These are phyloP conservation scores for Euura saliciscinereae DNA, from an alignment of 1,140 invertebrate species.

Conservation along the genomic window DNA sequence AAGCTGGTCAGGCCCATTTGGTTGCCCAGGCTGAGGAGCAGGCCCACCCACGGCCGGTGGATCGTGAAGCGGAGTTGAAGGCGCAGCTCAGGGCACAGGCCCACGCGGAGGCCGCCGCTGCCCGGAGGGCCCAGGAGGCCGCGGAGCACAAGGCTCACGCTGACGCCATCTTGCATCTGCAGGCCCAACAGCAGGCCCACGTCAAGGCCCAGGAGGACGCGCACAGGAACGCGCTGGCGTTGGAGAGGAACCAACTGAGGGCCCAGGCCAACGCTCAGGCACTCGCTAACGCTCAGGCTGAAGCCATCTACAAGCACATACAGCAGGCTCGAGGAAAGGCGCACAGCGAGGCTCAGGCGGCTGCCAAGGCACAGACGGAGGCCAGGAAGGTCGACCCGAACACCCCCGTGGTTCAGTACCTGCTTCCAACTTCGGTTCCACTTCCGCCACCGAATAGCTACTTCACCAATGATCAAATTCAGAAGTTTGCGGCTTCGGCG, in stretches of 20 bases:
- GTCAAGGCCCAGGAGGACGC: conserved; percentile 54
- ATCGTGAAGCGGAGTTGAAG: conserved; percentile 47
- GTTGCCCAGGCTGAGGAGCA: conserved; percentile 47
- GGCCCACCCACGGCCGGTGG: conserved; percentile 35
- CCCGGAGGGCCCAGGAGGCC: conserved; percentile 47
- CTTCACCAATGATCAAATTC: conserved; percentile 41
- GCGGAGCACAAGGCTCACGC: conserved; percentile 54
- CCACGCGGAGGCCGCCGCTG: conserved; percentile 45
- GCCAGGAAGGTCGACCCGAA: conserved; percentile 45
- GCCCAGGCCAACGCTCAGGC: conserved; percentile 55
- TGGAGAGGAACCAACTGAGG: conserved; percentile 51
- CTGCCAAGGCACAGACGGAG: conserved; percentile 46
- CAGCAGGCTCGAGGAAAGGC: conserved; percentile 47
- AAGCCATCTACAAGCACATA: conserved; percentile 50
- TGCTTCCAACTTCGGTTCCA: conserved; percentile 43
- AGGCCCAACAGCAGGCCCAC: conserved; percentile 53
- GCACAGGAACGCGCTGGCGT: conserved; percentile 47
- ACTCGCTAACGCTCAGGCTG: conserved; percentile 52
- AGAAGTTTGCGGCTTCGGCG: conserved; percentile 49
- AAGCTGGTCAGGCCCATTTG: conserved; percentile 49
- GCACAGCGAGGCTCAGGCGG: conserved; percentile 47
- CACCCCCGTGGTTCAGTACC: conserved; percentile 51
- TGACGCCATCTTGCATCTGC: conserved; percentile 52
- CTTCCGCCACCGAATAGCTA: conserved; percentile 49
- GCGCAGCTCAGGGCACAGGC: conserved; percentile 50